Percentiles rank a stretch among this genome's conserved stretches.
Conservation (phyloP, 2,888 invertebrate genomes). For the Ophonus ardosiacus region DNA sequence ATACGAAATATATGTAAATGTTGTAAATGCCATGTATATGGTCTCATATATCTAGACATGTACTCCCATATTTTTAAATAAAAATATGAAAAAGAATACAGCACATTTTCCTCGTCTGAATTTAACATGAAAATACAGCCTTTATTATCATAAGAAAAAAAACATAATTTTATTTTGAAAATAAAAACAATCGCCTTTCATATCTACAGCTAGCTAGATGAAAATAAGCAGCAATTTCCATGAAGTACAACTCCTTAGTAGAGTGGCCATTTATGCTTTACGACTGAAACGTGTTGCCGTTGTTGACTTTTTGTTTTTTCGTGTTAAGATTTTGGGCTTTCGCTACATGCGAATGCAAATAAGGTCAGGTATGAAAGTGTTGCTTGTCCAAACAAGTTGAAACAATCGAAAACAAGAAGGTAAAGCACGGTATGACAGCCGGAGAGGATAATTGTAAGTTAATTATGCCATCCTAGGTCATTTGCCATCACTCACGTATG, state of each 20-base stretch:
- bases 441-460: constrained; percentile 13
- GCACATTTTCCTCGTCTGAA: not conserved
- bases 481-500: constrained; percentile 15
- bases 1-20: not conserved
- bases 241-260: constrained; percentile 16
- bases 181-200: constrained; percentile 6
- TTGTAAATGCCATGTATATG: not conserved
- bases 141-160: constrained; percentile 18
- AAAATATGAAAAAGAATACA: not conserved
- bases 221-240: constrained; percentile 13
- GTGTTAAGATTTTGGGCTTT: constrained; percentile 40
- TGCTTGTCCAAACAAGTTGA: constrained; percentile 47
- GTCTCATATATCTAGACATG: not conserved
- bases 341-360: constrained; percentile 45
- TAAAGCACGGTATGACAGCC: constrained; percentile 29
- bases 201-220: constrained; percentile 10
- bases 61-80: not conserved
- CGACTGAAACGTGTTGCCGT: constrained; percentile 23
- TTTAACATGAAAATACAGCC: not conserved
- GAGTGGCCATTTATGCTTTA: constrained; percentile 29
- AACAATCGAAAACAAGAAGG: constrained; percentile 46
- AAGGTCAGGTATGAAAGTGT: constrained; percentile 50
- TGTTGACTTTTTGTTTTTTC: constrained; percentile 33
- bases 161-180: constrained; percentile 24
- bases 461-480: constrained; percentile 28